Percentiles rank a stretch among this genome's conserved stretches.
Conservation (phyloP, 2,113 vertebrate species). For the Poeciliopsis occidentalis region DNA sequence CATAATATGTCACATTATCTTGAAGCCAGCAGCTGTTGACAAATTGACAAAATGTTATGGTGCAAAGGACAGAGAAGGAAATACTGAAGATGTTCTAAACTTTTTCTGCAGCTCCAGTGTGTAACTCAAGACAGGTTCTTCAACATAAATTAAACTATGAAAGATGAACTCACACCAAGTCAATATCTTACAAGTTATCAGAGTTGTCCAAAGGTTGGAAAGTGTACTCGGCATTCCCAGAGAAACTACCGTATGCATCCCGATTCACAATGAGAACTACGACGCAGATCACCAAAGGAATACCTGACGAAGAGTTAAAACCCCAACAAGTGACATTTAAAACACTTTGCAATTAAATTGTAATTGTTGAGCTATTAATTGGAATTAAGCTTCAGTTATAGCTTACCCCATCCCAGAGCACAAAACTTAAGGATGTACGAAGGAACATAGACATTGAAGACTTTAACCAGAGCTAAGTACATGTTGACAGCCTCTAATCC, state of each 20-base stretch:
- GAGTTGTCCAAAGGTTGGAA: conserved; percentile 56
- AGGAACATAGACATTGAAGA: conserved; percentile 89
- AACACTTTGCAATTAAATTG: neutral
- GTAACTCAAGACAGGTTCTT: neutral
- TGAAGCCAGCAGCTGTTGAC: conserved; percentile 88
- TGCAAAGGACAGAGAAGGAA: neutral
- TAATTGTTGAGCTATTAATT: neutral
- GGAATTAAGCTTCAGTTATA: neutral
- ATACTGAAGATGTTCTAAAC: neutral
- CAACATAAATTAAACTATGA: neutral
- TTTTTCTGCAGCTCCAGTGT: neutral
- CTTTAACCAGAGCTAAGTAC: conserved; percentile 90
- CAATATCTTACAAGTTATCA: conserved; percentile 81
- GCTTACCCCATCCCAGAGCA: conserved; percentile 88
- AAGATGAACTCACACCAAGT: neutral
- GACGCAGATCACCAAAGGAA: conserved; percentile 84
- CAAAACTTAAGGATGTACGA: conserved; percentile 91
- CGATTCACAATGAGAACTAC: conserved; percentile 80
- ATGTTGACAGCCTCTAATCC: conserved; percentile 88
- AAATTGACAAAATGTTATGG: neutral
- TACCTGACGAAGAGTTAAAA: conserved; percentile 74
- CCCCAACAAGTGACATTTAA: neutral
- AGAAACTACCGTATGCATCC: conserved; percentile 80
- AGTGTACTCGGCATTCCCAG: neutral
- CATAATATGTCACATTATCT: conserved; percentile 81